Conservation (phyloP, 2,797 vertebrate species). For the Eidolon dupreanum region DNA sequence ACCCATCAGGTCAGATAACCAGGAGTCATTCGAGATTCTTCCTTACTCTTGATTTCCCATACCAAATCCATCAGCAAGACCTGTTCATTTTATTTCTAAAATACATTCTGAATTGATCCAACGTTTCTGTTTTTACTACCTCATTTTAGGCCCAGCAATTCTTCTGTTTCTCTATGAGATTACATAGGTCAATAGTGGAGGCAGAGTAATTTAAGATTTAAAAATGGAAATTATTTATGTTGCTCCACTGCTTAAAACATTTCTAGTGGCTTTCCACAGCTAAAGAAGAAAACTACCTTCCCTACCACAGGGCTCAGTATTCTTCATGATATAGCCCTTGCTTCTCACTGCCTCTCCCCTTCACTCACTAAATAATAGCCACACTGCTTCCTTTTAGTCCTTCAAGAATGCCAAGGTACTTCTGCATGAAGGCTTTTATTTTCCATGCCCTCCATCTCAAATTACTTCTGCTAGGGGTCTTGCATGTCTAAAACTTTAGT, state of each 20-base stretch:
- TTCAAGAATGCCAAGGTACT: neutral
- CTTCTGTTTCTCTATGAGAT: neutral
- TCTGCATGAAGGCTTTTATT: neutral
- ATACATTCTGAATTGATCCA: neutral
- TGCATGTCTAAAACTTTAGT: neutral
- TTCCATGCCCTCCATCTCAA: neutral
- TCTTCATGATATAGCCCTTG: neutral
- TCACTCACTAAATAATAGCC: neutral
- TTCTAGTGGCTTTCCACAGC: neutral
- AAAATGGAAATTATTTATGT: neutral
- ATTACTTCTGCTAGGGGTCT: neutral
- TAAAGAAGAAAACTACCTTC: neutral
- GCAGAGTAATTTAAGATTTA: neutral
- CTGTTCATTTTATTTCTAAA: neutral
- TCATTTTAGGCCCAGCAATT: neutral
- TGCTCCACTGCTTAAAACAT: neutral
- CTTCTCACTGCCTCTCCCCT: neutral
- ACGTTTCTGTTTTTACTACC: neutral
- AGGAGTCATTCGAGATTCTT: neutral
- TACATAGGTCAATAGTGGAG: neutral
- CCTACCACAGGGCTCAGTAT: neutral
- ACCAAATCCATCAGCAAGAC: neutral
- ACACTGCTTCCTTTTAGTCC: neutral
- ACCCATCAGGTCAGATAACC: neutral
- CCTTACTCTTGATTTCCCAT: neutral